Evolutionary conservation across 1,140 invertebrate genomes (phyloP).

Genomic region (Cephus cinctus): DNA sequence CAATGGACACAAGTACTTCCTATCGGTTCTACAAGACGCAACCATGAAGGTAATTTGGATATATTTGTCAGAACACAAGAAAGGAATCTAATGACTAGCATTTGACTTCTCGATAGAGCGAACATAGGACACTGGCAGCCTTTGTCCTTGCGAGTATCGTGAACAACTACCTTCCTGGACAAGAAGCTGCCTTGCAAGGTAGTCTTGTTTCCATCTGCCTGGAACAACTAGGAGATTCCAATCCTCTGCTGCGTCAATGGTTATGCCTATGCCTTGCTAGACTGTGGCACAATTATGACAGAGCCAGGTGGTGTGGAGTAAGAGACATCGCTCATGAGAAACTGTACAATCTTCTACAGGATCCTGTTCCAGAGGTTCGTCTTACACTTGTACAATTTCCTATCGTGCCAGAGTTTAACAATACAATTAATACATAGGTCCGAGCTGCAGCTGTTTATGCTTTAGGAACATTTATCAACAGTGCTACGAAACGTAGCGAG

Average conservation of each 20-base stretch:
- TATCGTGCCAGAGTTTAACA: too few relatives aligned
- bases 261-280: conserved; percentile 89
- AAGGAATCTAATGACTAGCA: too few relatives aligned
- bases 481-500: conserved; percentile 76
- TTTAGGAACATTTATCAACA: conserved; percentile 89
- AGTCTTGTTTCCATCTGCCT: conserved; percentile 87
- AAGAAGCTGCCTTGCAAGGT: conserved; percentile 83
- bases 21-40: conserved; percentile 83
- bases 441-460: conserved; percentile 89
- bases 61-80: too few relatives aligned
- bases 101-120: conserved; percentile 65
- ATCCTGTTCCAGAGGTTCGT: conserved; percentile 79
- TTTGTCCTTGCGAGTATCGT: conserved; percentile 92
- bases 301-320: conserved; percentile 93
- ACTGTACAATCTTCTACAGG: conserved; percentile 75
- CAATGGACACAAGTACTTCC: conserved; percentile 92
- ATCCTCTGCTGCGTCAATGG: conserved; percentile 83
- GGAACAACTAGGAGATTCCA: conserved; percentile 71
- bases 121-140: conserved; percentile 85
- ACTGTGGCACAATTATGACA: conserved; percentile 91
- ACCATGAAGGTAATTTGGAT: conserved; percentile 70
- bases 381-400: conserved; percentile 2
- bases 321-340: conserved; percentile 96
- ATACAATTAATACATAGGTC: conserved; percentile 62
- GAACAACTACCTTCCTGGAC: conserved; percentile 82